Evolutionary conservation across 2,797 vertebrate genomes (phyloP), one percentile per base, ranked within the genome.

Genomic region (Spea hammondii): DNA sequence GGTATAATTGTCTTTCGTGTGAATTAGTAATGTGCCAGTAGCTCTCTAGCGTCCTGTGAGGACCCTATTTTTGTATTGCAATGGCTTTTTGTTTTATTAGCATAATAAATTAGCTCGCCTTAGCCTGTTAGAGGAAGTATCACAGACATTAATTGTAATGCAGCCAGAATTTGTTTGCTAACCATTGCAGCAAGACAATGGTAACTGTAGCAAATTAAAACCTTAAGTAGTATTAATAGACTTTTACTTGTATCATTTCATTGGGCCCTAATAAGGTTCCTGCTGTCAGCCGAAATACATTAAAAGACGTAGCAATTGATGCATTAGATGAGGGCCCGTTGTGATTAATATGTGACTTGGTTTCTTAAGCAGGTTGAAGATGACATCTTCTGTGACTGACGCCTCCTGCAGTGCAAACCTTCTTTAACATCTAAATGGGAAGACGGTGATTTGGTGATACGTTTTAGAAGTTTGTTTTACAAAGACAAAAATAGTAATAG

Each of bases 1-100:
- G 88, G 86, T 94, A 93, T 96, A 96, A 95, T 95, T 95, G 95
- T 95, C 93, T 95, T 95, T 94, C 92, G 93, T 94, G 94, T 92
- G 92, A 96, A 95, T 93, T 90, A 92, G 32, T 32, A 32, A 32
- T 32, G 32, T 32, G 32, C 32, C 91, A 92, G 90, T 84, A 87
- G 85, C 90, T 92, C 94, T 93, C 92, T 92, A 89, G 92, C 92
- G 93, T 90, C 85, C 88, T 91, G 89, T 88, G 89, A 89, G 91
- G 87, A 88, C 59, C 51, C 51, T 12, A 85, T 90, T 91, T 85
- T 90, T 92, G 93, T 91, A 92, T 93, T 93, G 91, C 93, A 93
- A 93, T 93, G 91, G 86, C 17, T 14, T 13, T n/a, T 91, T 93
- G 94, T 94, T 93, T 93, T 94, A 93, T 94, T 94, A 95, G 92